Percentiles rank a stretch among this genome's conserved stretches.
Conservation (phyloP, 2,113 vertebrate species). For the Xenotilapia leptura region DNA sequence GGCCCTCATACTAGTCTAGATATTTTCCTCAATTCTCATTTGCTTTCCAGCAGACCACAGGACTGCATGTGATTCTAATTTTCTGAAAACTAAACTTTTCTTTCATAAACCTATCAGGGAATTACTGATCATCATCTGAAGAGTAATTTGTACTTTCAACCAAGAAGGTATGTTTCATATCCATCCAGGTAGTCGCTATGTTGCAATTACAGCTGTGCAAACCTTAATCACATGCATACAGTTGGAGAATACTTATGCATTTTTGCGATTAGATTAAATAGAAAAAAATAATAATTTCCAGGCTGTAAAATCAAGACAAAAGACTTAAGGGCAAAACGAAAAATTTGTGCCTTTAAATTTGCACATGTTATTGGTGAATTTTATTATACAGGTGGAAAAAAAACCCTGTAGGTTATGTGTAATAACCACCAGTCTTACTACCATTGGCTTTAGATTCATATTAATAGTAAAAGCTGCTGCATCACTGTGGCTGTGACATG, state of each 20-base stretch:
- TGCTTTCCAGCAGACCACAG: neutral
- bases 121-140: neutral
- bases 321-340: neutral
- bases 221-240: neutral
- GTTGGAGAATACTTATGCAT: neutral
- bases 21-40: neutral
- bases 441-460: neutral
- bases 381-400: neutral
- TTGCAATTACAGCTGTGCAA: neutral
- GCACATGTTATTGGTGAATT: neutral
- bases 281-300: neutral
- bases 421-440: neutral
- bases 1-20: neutral
- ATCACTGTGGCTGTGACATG: neutral
- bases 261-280: neutral
- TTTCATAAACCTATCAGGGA: neutral
- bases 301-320: neutral
- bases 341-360: neutral
- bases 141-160: neutral
- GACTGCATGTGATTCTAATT: neutral
- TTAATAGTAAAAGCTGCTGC: neutral
- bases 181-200: neutral
- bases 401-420: rapidly evolving
- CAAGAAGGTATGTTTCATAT: neutral
- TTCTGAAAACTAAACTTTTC: neutral